A percentile compares a stretch with the other conserved stretches of the same genome.
These are phyloP conservation scores for Dicranocentrus wangi DNA, from an alignment of 2,888 invertebrate genomes.

Conservation along the genomic window DNA sequence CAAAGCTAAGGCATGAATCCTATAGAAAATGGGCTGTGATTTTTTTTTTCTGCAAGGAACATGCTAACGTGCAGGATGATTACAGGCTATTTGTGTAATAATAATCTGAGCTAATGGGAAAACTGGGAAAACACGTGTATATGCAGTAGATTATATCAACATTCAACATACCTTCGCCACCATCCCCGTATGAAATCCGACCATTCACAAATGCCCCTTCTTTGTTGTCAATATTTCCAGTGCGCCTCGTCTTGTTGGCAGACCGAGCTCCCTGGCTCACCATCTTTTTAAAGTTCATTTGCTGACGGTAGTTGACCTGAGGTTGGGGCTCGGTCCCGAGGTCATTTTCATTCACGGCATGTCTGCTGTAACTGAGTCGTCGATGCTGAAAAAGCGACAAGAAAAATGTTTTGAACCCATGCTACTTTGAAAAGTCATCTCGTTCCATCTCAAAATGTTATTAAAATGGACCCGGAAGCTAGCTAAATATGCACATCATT, in stretches of 20 bases:
- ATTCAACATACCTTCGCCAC: constrained; percentile 35
- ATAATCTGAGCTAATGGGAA: too few relatives aligned
- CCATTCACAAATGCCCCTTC: constrained; percentile 49
- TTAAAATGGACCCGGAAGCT: neutral
- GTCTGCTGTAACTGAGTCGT: constrained; percentile 90
- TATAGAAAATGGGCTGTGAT: too few relatives aligned
- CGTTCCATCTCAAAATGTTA: neutral
- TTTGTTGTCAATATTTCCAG: constrained; percentile 64
- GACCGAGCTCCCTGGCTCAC: constrained; percentile 88
- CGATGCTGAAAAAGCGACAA: constrained; percentile 91
- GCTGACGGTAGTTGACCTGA: constrained; percentile 88
- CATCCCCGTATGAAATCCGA: constrained; percentile 36
- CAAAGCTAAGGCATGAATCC: too few relatives aligned
- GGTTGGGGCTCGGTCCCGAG: constrained; percentile 82
- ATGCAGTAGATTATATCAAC: too few relatives aligned
- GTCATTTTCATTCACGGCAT: constrained; percentile 91
- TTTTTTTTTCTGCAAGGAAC: too few relatives aligned
- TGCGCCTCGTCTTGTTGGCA: constrained; percentile 80
- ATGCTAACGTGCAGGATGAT: too few relatives aligned
- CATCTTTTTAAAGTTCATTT: constrained; percentile 90
- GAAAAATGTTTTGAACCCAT: too few relatives aligned
- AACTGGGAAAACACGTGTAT: too few relatives aligned
- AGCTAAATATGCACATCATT: neutral
- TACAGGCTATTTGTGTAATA: too few relatives aligned
- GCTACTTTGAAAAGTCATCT: neutral